Evolutionary conservation across 2,797 vertebrate species (phyloP), one percentile per base, ranked within the genome.

Genomic region (Sphenopsis melanotis): DNA sequence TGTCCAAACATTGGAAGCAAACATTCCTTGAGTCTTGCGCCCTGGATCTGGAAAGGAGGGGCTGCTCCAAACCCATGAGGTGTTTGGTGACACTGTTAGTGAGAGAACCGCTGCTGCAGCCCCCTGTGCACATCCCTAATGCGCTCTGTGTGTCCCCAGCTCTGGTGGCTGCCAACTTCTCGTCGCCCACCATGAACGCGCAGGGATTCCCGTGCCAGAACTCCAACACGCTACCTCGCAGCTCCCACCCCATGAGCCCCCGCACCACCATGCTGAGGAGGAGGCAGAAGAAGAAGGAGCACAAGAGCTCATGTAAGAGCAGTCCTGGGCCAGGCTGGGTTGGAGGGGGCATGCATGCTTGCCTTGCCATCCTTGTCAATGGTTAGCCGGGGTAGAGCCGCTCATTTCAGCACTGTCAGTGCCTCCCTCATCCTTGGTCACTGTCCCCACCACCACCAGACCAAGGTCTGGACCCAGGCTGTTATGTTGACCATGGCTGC

Each of bases 201-300:
- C 99, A 99, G 4, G 98, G 98, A 46, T 98, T 99, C 94, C 98
- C 98, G 71, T 98, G 98, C 92, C 98, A 99, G 97, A 98, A 98
- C 93, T 98, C 99, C 19, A 98, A 98, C 97, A 99, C 99, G 4
- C 97, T 99, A 94, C 98, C 99, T 76, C 97, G 98, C 34, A 98
- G 98, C 44, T 93, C 98, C 23, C 98, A 98, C 74, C 99, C 99
- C 94, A 99, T 99, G 98, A 99, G 99, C 78, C 99, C 99, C 15
- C 98, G 98, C 11, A 98, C 99, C 95, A 99, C 99, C 13, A 97
- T 99, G 98, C 98, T 99, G 89, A 98, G 99, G 96, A 98, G 99
- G 60, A 97, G 99, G 66, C 99, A 98, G 95, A 98, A 98, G 60
- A 99, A 99, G 97, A 99, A 99, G 97, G 99, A 99, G 65, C 98